Evolutionary conservation across 2,113 vertebrate species (phyloP).

Genomic region (Martes martes): DNA sequence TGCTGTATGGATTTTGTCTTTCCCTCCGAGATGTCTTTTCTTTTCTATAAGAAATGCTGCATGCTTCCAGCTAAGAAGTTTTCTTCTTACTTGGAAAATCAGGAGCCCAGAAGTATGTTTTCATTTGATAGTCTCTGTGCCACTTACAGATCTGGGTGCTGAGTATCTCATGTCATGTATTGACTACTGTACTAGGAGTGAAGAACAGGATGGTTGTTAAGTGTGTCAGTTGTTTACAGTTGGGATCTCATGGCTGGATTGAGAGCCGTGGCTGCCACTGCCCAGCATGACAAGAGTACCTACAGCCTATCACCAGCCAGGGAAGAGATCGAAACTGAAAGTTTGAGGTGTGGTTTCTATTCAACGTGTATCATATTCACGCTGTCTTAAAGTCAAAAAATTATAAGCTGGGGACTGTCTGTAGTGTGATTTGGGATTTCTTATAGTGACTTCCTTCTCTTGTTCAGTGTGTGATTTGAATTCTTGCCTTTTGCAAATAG

Average conservation of each 20-base stretch:
- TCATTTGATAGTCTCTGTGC: background rate
- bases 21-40: background rate
- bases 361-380: background rate
- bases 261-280: background rate
- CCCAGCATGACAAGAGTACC: background rate
- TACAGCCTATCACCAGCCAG: background rate
- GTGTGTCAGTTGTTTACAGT: background rate
- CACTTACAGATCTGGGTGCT: background rate
- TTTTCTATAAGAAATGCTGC: background rate
- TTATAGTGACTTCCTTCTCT: background rate
- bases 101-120: background rate
- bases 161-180: background rate
- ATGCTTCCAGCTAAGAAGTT: background rate
- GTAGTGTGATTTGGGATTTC: background rate
- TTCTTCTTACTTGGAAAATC: slow-evolving; percentile 13
- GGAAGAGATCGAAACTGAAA: background rate
- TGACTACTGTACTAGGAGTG: background rate
- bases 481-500: background rate
- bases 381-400: background rate
- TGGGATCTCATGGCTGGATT: background rate
- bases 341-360: background rate
- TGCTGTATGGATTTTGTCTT: background rate
- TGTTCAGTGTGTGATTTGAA: background rate
- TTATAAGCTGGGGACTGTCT: background rate
- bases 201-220: background rate